These are phyloP conservation scores for Eolophus roseicapilla DNA, from an alignment of 2,113 vertebrate species.

Conservation along the genomic window DNA sequence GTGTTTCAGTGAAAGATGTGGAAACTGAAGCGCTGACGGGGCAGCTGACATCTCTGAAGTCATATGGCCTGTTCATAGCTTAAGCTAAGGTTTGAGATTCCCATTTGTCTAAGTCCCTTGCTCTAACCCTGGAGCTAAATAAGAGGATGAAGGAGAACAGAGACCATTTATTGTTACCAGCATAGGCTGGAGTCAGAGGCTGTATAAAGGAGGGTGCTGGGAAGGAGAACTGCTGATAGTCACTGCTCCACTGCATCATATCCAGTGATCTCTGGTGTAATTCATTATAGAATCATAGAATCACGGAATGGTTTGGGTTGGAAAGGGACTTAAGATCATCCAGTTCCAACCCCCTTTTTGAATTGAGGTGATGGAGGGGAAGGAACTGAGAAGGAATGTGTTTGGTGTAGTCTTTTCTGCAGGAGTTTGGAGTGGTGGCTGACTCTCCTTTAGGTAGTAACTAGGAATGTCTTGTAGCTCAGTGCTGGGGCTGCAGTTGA, in stretches of 20 bases:
- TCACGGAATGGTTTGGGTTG: neutral
- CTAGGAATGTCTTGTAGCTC: neutral
- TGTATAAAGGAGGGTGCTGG: neutral
- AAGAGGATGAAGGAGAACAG: neutral
- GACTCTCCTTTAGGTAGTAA: neutral
- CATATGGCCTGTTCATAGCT: neutral
- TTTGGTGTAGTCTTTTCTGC: neutral
- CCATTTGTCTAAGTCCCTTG: neutral
- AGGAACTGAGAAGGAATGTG: neutral
- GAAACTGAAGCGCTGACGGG: neutral
- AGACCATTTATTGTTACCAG: neutral
- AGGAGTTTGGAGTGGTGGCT: neutral
- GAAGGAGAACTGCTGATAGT: neutral
- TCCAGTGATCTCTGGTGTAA: neutral
- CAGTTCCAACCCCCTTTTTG: neutral
- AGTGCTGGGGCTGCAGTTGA: neutral
- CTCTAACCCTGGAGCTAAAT: neutral
- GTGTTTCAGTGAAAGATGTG: neutral
- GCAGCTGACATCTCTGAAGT: neutral
- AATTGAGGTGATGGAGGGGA: neutral
- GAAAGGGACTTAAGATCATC: neutral
- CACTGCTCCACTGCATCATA: neutral
- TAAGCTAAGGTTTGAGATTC: neutral
- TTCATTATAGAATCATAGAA: neutral
- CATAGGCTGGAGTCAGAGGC: neutral